A percentile compares a stretch with the other conserved stretches of the same genome.
Evolutionary conservation across 2,113 vertebrate genomes (phyloP).

Genomic region (Origma solitaria): DNA sequence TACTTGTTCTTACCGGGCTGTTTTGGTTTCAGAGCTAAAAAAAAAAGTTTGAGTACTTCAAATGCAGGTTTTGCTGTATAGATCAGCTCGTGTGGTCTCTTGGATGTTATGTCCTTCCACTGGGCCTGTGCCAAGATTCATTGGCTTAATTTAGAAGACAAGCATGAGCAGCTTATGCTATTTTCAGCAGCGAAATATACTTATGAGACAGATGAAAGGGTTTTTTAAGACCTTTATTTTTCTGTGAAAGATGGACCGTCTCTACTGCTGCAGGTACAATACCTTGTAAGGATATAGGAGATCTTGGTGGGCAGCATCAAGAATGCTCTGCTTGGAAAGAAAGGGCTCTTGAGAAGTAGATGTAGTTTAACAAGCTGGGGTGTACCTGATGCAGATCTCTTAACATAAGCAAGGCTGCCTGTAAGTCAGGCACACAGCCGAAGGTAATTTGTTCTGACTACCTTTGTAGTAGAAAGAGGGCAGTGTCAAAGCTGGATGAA

Average conservation of each 20-base stretch:
- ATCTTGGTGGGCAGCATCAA: background rate
- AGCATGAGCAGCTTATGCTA: background rate
- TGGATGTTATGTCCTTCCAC: background rate
- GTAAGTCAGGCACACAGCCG: background rate
- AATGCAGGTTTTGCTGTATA: background rate
- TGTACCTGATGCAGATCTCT: background rate
- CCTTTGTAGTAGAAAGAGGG: background rate
- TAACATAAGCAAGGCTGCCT: background rate
- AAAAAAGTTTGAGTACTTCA: background rate
- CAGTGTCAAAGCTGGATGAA: background rate
- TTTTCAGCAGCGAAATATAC: background rate
- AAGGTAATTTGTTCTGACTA: background rate
- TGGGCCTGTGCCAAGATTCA: background rate
- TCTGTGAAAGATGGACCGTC: background rate
- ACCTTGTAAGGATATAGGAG: background rate
- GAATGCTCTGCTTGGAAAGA: background rate
- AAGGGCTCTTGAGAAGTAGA: background rate
- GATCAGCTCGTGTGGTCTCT: background rate
- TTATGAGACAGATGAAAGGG: background rate
- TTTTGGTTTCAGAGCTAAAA: background rate
- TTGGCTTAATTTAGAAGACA: constrained; percentile 25
- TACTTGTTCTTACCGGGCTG: background rate
- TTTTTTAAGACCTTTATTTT: background rate
- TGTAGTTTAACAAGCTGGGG: background rate
- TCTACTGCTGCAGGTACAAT: background rate